phyloP scores from a whole-genome alignment of 1,140 invertebrate genomes.

The Eriocheir sinensis region DNA sequence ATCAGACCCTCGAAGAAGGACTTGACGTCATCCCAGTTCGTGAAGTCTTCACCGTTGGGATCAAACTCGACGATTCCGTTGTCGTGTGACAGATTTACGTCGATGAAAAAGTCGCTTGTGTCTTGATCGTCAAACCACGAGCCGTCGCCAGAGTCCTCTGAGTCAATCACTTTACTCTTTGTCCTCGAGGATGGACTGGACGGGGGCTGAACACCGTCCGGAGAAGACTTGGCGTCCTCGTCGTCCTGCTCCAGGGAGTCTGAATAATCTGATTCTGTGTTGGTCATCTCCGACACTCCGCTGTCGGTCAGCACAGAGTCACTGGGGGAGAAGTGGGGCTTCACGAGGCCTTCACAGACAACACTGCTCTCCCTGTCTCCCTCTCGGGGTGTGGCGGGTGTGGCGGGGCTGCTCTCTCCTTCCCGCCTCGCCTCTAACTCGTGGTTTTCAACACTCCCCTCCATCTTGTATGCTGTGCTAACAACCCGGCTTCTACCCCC shows the following conservation, averaged over 20 bases:
- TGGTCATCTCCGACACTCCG: conserved; percentile 59
- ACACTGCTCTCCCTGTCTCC: neutral
- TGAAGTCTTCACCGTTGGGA: conserved; percentile 11
- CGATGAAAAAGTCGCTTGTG: conserved; percentile 66
- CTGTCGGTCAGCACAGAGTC: conserved; percentile 71
- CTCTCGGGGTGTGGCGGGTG: neutral
- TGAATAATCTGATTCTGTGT: conserved; percentile 65
- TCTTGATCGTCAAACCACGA: conserved; percentile 65
- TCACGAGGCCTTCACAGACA: neutral
- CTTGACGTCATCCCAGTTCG: neutral
- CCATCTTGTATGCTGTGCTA: neutral
- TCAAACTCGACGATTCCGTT: conserved; percentile 51
- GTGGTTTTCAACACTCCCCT: neutral
- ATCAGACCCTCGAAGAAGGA: conserved; percentile 3
- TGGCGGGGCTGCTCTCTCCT: neutral
- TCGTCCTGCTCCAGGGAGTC: conserved; percentile 58
- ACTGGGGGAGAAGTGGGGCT: neutral
- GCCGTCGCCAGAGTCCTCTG: conserved; percentile 10
- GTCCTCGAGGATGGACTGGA: neutral
- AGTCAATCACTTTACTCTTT: neutral
- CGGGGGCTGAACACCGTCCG: neutral
- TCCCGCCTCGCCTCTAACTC: neutral
- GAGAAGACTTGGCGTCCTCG: neutral
- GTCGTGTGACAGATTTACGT: neutral
- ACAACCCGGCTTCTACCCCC: neutral